These are phyloP conservation scores for Nannoperca australis DNA, from an alignment of 2,797 vertebrate genomes.

Conservation along the genomic window DNA sequence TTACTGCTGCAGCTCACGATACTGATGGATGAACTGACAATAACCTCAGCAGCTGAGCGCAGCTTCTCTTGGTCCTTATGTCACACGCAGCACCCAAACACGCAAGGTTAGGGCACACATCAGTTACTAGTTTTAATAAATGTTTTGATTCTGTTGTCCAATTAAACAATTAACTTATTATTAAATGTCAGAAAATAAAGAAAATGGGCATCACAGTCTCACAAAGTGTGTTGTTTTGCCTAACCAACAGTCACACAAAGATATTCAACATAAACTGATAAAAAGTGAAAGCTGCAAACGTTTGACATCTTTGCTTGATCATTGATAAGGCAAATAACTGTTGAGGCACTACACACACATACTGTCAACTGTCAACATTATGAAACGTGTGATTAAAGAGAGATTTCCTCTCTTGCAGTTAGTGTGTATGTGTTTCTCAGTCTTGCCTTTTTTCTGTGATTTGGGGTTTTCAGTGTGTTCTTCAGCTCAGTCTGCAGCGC, in stretches of 20 bases:
- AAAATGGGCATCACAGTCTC: background rate
- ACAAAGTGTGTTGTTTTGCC: background rate
- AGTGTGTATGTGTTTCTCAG: background rate
- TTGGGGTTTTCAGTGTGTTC: conserved; percentile 56
- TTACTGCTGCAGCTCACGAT: conserved; percentile 84
- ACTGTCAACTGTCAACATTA: background rate
- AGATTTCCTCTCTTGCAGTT: background rate
- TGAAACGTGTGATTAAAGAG: background rate
- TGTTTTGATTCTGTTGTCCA: background rate
- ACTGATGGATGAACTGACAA: conserved; percentile 76
- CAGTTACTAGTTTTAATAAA: background rate
- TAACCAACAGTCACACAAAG: background rate
- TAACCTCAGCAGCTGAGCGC: conserved; percentile 71
- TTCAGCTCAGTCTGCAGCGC: conserved; percentile 71
- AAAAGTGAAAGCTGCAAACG: background rate
- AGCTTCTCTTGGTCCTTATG: conserved; percentile 77
- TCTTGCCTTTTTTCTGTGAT: conserved; percentile 67
- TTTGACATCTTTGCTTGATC: background rate
- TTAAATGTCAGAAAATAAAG: background rate
- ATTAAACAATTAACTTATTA: background rate
- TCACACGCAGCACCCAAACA: conserved; percentile 40
- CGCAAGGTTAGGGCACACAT: background rate
- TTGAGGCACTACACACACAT: background rate
- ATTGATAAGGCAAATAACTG: background rate
- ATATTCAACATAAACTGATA: background rate